Base-by-base conservation (phyloP, 2,797 vertebrate species). In the Schizothorax lantsangensis region DNA sequence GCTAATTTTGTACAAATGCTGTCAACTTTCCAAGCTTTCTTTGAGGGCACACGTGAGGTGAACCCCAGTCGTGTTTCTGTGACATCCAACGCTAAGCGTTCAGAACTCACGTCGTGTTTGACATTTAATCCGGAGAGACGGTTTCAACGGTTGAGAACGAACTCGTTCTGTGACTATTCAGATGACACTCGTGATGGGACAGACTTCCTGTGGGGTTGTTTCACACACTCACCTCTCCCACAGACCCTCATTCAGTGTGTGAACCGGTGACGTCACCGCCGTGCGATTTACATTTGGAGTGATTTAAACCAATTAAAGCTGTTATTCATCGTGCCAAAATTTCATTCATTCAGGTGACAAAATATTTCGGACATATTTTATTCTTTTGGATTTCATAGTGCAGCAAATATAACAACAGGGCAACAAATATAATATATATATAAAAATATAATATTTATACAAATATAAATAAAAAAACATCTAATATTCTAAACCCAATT, bases 201-300 rank as follows among this genome's bases (percentile, higher is more conserved):
- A 54, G 52, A 59, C 84, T 79, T 85, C 77, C 84, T 45, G 66
- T 3, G 26, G 84, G 84, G 54, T n/a, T 84, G 54, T 81, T 86
- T 87, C 83, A 82, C 59, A 82, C 72, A 85, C 68, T 87, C 84
- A 89, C 88, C 91, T 91, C 91, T 87, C 86, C 84, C 89, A 90
- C 90, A 90, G 64, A 84, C 72, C 84, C 78, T 82, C 78, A 72
- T 73, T 82, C 71, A 79, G 73, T 74, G 38, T 73, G 78, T 40
- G 66, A 86, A 75, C n/a, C 19, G 66, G 38, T 81, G 79, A 75
- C 17, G 33, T 86, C 78, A 86, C 43, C 23, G 3, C 19, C 2
- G 5, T 23, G 19, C 19, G 14, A 80, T 72, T 62, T 57, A 71
- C 64, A 79, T 79, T 36, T 57, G 33, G 14, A 74, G 17, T 5